Base-by-base conservation (phyloP, 1,140 invertebrate species). In the Brachionus plicatilis region DNA sequence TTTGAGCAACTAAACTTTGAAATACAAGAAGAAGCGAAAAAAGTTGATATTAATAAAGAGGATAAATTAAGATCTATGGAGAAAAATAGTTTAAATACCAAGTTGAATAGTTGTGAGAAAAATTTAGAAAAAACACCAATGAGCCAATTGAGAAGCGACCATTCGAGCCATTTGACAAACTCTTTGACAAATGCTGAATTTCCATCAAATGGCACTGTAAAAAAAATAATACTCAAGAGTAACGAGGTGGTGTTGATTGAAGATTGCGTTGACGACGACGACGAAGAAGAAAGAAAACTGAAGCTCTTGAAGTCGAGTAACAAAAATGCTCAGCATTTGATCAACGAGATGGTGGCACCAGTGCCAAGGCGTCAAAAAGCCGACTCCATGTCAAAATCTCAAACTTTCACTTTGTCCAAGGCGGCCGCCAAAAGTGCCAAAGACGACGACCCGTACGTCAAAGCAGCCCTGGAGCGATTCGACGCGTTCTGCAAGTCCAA, bases 401-500 rank as follows among this genome's bases (percentile, higher is more conserved):
- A 76, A 76, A 76, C 72, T 24, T 50, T 76, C 20, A 76, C 7
- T 11, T 27, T 27, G 33, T 6, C 29, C 9, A 50, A 27, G 7
- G 14, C 76, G 29, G 12, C 50, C 20, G 27, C 20, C 33, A 65
- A 12, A 17, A n/a, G 12, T 43, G 17, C 1, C 27, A 45, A 68
- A 66, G 79, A 82, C n/a, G 79, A 82, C 27, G 79, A 82, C 56
- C 53, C 79, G 33, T 82, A 65, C 37, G 79, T 82, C 5, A 60
- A 82, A 24, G 79, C 79, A 0, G 79, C 79, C 14, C n/a, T 82
- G 24, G 79, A 82, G n/a, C 50, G 79, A 45, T 82, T 82, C 27
- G 79, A 82, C 53, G 79, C 79, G 3, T 82, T 82, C 37, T 82
- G 79, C 29, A 82, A 82, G 24, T 82, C 79, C 17, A 82, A 82